Percentiles rank a stretch among this genome's conserved stretches.
These are phyloP conservation scores for Centropristis striata DNA, from an alignment of 2,113 vertebrate species.

Conservation along the genomic window DNA sequence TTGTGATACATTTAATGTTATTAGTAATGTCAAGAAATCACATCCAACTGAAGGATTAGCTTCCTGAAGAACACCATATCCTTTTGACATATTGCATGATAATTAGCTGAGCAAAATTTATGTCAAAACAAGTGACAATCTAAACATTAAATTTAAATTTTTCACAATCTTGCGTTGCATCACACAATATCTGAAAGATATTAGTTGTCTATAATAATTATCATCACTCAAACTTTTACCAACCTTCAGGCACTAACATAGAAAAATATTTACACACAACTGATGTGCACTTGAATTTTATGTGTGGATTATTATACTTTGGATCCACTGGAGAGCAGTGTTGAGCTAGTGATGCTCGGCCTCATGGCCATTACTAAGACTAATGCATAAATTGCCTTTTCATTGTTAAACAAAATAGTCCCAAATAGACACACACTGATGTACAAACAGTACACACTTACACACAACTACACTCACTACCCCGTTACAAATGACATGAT, in stretches of 20 bases:
- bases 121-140: too few relatives aligned
- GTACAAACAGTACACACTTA: slow-evolving; percentile 2
- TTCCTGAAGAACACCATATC: background rate
- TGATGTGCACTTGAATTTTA: slow-evolving; percentile 35
- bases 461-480: slow-evolving; percentile 33
- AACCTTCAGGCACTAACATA: background rate
- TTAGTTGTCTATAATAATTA: background rate
- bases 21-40: background rate
- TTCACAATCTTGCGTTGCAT: background rate
- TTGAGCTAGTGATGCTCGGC: slow-evolving; percentile 78
- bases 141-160: background rate
- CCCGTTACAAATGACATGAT: slow-evolving; percentile 73
- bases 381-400: slow-evolving; percentile 66
- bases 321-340: slow-evolving; percentile 82
- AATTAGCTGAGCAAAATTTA: background rate
- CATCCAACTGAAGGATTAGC: background rate
- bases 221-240: background rate
- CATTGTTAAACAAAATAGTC: slow-evolving; percentile 52
- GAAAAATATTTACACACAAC: background rate
- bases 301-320: slow-evolving; percentile 13
- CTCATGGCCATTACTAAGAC: slow-evolving; percentile 44
- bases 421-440: slow-evolving; percentile 39
- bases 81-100: background rate
- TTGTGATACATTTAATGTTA: too few relatives aligned
- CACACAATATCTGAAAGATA: background rate